Evolutionary conservation across 2,797 vertebrate genomes (phyloP).

Genomic region (Heliangelus exortis): DNA sequence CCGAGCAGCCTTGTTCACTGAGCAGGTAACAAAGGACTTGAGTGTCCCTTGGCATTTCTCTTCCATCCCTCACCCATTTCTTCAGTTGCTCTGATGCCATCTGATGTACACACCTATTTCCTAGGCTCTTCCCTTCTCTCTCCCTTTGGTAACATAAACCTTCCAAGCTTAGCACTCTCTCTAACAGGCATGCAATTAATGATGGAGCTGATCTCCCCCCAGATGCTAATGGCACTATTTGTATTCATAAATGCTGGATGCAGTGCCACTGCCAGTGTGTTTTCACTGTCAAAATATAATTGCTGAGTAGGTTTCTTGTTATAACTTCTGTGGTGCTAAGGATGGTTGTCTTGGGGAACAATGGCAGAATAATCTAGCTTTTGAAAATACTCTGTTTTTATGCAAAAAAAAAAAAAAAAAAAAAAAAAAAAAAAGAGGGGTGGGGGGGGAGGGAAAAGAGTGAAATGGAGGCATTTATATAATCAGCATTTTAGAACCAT

Average conservation of each 20-base stretch:
- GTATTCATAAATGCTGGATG: background rate
- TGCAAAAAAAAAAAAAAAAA: too few species aligned
- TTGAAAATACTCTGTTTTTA: background rate
- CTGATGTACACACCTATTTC: background rate
- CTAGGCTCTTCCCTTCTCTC: background rate
- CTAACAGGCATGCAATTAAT: background rate
- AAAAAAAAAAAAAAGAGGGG: too few species aligned
- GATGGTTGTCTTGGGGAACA: conserved; percentile 33
- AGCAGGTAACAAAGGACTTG: background rate
- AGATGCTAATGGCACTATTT: background rate
- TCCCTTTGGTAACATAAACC: background rate
- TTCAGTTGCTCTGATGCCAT: background rate
- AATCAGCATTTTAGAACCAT: conserved; percentile 22
- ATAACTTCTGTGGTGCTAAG: conserved; percentile 6
- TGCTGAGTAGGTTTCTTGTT: conserved; percentile 59
- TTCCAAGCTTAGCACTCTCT: background rate
- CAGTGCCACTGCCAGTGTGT: conserved; percentile 25
- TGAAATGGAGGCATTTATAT: conserved; percentile 36
- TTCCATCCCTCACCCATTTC: background rate
- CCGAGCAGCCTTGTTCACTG: background rate
- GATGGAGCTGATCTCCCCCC: conserved; percentile 28
- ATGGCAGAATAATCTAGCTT: conserved; percentile 4
- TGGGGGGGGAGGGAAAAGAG: background rate
- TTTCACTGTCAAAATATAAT: background rate
- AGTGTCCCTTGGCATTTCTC: background rate